A percentile compares a stretch with the other conserved stretches of the same genome.
These are phyloP conservation scores for Virgularia gustaviana DNA, from an alignment of 92 coral and sea anemone genomes.

Conservation along the genomic window DNA sequence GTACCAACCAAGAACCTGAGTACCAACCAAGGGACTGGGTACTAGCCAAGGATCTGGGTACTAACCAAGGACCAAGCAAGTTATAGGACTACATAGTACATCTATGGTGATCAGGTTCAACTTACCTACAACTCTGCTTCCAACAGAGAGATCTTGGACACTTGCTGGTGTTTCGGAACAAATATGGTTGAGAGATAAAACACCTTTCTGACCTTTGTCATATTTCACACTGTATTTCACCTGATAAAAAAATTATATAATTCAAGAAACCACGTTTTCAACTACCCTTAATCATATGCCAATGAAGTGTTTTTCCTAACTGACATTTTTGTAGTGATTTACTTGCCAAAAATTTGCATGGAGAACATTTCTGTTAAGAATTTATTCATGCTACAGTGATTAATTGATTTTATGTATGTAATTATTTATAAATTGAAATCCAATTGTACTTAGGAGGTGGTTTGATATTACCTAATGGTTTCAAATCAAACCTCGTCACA, in stretches of 20 bases:
- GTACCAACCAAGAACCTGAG: no score
- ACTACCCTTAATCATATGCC: background rate
- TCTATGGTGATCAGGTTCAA: background rate
- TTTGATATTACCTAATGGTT: no score
- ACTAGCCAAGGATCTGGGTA: background rate
- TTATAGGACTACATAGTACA: background rate
- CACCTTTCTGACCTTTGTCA: slow-evolving; percentile 88
- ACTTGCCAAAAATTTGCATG: background rate
- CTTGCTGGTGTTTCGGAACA: slow-evolving; percentile 67
- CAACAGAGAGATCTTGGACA: slow-evolving; percentile 63
- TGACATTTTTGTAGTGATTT: background rate
- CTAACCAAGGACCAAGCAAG: background rate
- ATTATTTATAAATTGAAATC: no score
- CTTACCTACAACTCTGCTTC: slow-evolving; percentile 94
- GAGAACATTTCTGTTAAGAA: no score
- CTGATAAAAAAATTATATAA: slow-evolving; percentile 26
- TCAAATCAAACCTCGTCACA: no score
- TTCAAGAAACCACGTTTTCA: background rate
- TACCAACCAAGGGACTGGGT: no score
- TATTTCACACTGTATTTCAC: slow-evolving; percentile 78
- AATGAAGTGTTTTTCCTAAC: background rate
- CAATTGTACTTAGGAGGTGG: no score
- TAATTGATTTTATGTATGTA: no score
- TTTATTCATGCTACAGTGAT: no score
- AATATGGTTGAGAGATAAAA: slow-evolving; percentile 81